A percentile compares a stretch with the other conserved stretches of the same genome.
These are phyloP conservation scores for Eledona agricola DNA, from an alignment of 2,888 invertebrate genomes.

Conservation along the genomic window DNA sequence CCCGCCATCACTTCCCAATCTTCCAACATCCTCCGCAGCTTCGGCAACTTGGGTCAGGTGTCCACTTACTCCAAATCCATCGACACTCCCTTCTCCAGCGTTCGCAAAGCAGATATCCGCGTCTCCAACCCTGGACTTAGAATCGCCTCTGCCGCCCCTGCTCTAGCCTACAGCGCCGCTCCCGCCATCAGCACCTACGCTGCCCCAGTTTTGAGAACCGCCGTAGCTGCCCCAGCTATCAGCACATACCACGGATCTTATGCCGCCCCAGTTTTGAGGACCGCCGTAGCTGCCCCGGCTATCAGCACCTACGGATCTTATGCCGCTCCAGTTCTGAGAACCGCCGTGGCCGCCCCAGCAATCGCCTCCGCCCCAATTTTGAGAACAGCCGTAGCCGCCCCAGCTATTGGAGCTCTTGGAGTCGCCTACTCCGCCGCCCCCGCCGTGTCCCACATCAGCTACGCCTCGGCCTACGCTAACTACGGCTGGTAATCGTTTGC, in stretches of 20 bases:
- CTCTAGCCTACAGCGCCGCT: conserved; percentile 42
- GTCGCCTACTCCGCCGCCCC: conserved; percentile 68
- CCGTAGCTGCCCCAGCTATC: conserved; percentile 32
- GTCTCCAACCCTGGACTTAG: conserved; percentile 35
- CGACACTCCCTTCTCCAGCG: conserved; percentile 37
- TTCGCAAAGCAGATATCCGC: conserved; percentile 33
- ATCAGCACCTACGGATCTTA: conserved; percentile 63
- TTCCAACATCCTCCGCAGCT: conserved; percentile 70
- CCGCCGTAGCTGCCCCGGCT: conserved; percentile 47
- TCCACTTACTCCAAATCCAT: conserved; percentile 57
- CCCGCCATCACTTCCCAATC: conserved; percentile 58
- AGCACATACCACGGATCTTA: conserved; percentile 29
- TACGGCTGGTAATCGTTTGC: conserved; percentile 46
- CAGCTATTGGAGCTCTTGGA: conserved; percentile 53
- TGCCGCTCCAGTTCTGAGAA: conserved; percentile 37
- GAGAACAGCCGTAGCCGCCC: conserved; percentile 59
- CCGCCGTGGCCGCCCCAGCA: conserved; percentile 37
- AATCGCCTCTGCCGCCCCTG: conserved; percentile 38
- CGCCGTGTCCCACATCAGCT: conserved; percentile 70
- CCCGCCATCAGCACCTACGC: conserved; percentile 37
- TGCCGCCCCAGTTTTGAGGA: conserved; percentile 28
- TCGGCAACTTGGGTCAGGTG: conserved; percentile 74
- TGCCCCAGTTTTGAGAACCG: conserved; percentile 13
- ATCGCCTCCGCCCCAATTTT: conserved; percentile 44
- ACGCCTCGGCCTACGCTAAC: conserved; percentile 56